These are phyloP conservation scores for Odontothrips loti DNA, from an alignment of 2,888 invertebrate species.

Conservation along the genomic window DNA sequence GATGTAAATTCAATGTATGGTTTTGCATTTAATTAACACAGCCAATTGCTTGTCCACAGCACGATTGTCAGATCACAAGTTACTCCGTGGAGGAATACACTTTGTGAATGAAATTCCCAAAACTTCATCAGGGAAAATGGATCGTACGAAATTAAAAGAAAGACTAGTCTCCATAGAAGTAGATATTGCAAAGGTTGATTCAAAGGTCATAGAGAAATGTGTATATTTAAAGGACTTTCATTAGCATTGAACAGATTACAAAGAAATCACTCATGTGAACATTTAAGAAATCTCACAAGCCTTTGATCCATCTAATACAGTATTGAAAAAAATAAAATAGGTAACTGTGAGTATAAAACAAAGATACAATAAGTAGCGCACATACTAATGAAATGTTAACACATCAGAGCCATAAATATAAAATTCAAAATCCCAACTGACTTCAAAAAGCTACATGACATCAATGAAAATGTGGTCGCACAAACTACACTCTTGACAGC, in stretches of 20 bases:
- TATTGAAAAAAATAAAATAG: neutral
- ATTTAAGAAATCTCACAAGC: neutral
- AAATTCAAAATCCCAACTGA: too few species aligned
- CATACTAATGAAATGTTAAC: neutral
- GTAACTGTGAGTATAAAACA: neutral
- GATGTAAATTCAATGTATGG: neutral
- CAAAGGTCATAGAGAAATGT: neutral
- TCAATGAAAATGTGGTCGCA: neutral
- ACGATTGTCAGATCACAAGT: neutral
- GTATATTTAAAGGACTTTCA: neutral
- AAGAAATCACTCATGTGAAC: neutral
- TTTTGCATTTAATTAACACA: neutral
- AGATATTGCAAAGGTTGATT: neutral
- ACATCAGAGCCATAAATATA: neutral
- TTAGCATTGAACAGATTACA: neutral
- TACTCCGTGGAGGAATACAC: neutral
- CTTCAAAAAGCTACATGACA: neutral
- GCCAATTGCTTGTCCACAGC: neutral
- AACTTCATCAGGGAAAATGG: neutral
- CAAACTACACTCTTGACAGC: neutral
- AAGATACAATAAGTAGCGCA: neutral
- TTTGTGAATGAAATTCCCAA: slow-evolving; percentile 6
- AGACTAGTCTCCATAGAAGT: neutral
- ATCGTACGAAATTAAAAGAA: neutral
- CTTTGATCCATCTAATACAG: neutral